These are phyloP conservation scores for Arremon aurantiirostris DNA, from an alignment of 2,797 vertebrate species.

Conservation along the genomic window DNA sequence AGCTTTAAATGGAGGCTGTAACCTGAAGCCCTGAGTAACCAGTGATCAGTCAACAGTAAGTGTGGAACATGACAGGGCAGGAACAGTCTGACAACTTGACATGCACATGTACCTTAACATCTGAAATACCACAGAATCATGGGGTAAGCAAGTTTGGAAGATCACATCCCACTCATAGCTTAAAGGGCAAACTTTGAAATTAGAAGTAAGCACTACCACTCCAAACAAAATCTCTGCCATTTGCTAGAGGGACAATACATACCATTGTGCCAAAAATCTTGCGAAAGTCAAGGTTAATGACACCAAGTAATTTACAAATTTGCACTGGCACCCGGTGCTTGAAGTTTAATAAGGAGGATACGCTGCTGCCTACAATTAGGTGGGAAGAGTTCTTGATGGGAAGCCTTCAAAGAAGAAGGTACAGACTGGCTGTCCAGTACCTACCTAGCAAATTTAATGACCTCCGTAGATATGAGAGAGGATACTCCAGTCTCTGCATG, in stretches of 20 bases:
- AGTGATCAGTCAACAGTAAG: background rate
- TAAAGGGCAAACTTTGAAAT: background rate
- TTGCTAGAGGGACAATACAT: background rate
- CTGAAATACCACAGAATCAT: background rate
- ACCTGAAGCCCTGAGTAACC: background rate
- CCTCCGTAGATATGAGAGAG: background rate
- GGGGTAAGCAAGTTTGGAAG: background rate
- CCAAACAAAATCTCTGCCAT: background rate
- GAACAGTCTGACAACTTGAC: background rate
- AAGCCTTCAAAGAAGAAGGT: background rate
- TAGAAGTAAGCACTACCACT: background rate
- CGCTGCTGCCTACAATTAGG: background rate
- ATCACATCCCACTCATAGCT: background rate
- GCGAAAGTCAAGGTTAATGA: background rate
- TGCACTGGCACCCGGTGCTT: background rate
- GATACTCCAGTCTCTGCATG: no score
- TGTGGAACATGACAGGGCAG: background rate
- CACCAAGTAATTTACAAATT: background rate
- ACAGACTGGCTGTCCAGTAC: background rate
- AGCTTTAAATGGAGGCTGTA: background rate
- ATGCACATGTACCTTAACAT: accelerated
- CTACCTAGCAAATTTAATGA: background rate
- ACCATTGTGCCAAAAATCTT: background rate
- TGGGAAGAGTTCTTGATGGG: accelerated
- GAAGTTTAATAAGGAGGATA: background rate